Conservation (phyloP, 92 coral and sea anemone genomes). For the Epizoanthus ramosus region DNA sequence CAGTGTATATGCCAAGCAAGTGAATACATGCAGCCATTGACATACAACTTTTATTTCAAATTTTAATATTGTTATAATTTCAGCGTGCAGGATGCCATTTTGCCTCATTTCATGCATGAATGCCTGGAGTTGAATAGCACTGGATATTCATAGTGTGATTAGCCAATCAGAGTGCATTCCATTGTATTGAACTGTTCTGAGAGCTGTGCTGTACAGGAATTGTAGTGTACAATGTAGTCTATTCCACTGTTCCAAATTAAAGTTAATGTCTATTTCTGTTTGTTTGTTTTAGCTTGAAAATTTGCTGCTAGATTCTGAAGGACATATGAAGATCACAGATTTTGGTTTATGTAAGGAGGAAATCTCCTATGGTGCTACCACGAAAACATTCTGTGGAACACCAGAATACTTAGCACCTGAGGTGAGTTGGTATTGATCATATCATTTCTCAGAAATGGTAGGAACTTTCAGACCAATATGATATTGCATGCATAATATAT, state of each 20-base stretch:
- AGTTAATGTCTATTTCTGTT: neutral
- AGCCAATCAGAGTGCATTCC: too few relatives aligned
- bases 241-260: neutral
- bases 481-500: neutral
- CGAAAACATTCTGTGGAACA: constrained; percentile 97
- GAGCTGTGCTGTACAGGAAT: neutral
- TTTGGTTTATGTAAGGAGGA: constrained; percentile 98
- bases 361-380: constrained; percentile 86
- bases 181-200: neutral
- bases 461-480: too few relatives aligned
- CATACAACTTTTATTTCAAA: too few relatives aligned
- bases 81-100: too few relatives aligned
- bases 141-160: too few relatives aligned
- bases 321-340: constrained; percentile 96
- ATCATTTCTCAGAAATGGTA: too few relatives aligned
- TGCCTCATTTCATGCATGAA: too few relatives aligned
- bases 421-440: constrained; percentile 46
- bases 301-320: constrained; percentile 86
- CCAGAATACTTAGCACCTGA: constrained; percentile 98
- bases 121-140: too few relatives aligned
- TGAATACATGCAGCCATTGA: too few relatives aligned
- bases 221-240: neutral
- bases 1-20: too few relatives aligned
- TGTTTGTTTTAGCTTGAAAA: constrained; percentile 83
- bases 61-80: too few relatives aligned